Evolutionary conservation across 2,888 invertebrate species (phyloP).

Genomic region (Erebia palarica): DNA sequence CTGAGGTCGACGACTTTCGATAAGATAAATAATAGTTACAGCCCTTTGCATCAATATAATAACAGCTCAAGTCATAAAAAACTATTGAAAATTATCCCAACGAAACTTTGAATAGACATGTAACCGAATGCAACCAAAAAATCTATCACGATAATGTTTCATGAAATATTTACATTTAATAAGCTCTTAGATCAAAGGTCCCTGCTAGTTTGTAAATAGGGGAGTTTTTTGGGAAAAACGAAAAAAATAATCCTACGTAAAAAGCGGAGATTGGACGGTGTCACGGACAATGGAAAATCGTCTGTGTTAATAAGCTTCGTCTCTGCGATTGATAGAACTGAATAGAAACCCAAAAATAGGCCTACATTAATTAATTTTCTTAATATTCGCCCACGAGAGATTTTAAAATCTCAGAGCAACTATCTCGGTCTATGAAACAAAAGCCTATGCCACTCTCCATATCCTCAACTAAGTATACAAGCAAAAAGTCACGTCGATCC

Average conservation of each 20-base stretch:
- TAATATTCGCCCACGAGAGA: too few species aligned
- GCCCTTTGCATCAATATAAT: not conserved
- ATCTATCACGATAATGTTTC: constrained; percentile 54
- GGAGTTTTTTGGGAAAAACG: constrained; percentile 57
- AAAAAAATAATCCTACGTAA: constrained; percentile 49
- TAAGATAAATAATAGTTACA: not conserved
- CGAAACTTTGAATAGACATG: constrained; percentile 37
- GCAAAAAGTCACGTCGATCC: too few species aligned
- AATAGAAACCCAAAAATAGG: not conserved
- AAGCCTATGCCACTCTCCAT: too few species aligned
- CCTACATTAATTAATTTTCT: not conserved
- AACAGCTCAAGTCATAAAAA: constrained; percentile 5
- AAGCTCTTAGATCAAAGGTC: constrained; percentile 81
- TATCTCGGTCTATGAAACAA: too few species aligned
- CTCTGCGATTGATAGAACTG: constrained; percentile 1
- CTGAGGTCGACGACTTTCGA: not conserved
- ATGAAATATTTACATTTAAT: constrained; percentile 82
- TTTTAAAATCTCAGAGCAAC: too few species aligned
- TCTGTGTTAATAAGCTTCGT: constrained; percentile 31
- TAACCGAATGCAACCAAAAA: constrained; percentile 41
- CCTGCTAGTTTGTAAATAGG: constrained; percentile 76
- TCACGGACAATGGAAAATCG: constrained; percentile 47
- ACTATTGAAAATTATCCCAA: constrained; percentile 18
- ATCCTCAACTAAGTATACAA: too few species aligned
- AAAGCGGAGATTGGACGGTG: constrained; percentile 62